Evolutionary conservation across 1,140 invertebrate species (phyloP).

Genomic region (Bombyx mandarina): DNA sequence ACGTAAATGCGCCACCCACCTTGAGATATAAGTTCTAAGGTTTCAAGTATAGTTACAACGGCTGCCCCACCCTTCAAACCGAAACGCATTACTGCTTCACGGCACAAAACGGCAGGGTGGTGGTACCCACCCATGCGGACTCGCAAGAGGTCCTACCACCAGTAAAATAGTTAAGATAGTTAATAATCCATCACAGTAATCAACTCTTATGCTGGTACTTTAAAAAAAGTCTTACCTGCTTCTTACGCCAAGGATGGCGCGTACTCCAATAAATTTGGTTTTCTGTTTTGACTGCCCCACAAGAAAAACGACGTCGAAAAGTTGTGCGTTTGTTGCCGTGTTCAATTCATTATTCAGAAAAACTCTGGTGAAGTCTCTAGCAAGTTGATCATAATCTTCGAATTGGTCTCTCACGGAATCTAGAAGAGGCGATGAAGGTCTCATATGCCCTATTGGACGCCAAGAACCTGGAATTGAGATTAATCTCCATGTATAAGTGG

Average conservation of each 20-base stretch:
- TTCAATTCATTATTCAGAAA: conserved; percentile 88
- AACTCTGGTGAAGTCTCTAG: conserved; percentile 91
- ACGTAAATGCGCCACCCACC: no score
- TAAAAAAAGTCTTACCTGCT: conserved; percentile 75
- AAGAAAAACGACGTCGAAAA: conserved; percentile 93
- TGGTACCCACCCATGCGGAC: no score
- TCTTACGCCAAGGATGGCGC: conserved; percentile 91
- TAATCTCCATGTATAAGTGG: no score
- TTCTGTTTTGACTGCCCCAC: conserved; percentile 93
- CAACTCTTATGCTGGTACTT: neutral
- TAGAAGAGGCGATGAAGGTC: conserved; percentile 91
- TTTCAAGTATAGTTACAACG: no score
- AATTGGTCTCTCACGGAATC: conserved; percentile 94
- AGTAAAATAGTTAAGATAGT: no score
- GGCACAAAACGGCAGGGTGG: no score
- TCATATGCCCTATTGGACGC: conserved; percentile 95
- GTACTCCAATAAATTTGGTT: conserved; percentile 88
- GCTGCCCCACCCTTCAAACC: no score
- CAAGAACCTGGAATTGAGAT: conserved; percentile 78
- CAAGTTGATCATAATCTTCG: conserved; percentile 93
- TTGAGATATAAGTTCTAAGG: no score
- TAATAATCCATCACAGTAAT: no score
- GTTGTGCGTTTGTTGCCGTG: conserved; percentile 78
- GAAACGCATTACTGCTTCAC: no score
- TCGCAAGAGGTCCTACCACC: no score